These are phyloP conservation scores for Echinometra lucunter DNA, from an alignment of 53 echinoderm and acorn worm species.

Conservation along the genomic window DNA sequence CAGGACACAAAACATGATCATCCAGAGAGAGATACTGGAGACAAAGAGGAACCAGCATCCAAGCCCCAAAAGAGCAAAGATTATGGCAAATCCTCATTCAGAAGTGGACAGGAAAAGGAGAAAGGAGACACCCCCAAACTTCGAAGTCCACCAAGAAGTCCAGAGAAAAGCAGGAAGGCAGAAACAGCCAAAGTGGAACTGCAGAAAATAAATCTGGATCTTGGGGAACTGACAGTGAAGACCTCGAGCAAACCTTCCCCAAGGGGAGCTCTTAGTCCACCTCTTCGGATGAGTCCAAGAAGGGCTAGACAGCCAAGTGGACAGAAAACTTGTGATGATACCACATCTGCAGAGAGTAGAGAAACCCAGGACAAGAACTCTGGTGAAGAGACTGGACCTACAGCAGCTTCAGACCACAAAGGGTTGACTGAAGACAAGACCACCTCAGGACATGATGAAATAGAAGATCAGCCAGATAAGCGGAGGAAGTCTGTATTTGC, in stretches of 20 bases:
- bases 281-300: constrained; percentile 73
- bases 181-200: constrained; percentile 16
- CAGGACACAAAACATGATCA: constrained; percentile 52
- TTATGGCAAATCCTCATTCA: constrained; percentile 12
- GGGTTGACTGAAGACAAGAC: constrained; percentile 25
- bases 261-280: constrained; percentile 55
- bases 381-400: constrained; percentile 57
- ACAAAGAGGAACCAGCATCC: not conserved
- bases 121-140: not conserved
- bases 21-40: constrained; percentile 42
- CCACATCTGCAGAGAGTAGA: not conserved
- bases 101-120: constrained; percentile 12
- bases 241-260: not conserved
- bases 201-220: constrained; percentile 28
- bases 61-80: constrained; percentile 35
- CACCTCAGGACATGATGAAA: not conserved
- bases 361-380: not conserved
- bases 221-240: constrained; percentile 48
- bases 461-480: constrained; percentile 28
- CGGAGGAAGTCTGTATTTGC: constrained; percentile 63
- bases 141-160: constrained; percentile 56
- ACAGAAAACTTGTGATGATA: constrained; percentile 60
- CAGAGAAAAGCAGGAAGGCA: constrained; percentile 42
- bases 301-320: constrained; percentile 68
- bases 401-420: constrained; percentile 48